phyloP scores from a whole-genome alignment of 2,797 vertebrate genomes.

The Anabacerthia variegaticeps region DNA sequence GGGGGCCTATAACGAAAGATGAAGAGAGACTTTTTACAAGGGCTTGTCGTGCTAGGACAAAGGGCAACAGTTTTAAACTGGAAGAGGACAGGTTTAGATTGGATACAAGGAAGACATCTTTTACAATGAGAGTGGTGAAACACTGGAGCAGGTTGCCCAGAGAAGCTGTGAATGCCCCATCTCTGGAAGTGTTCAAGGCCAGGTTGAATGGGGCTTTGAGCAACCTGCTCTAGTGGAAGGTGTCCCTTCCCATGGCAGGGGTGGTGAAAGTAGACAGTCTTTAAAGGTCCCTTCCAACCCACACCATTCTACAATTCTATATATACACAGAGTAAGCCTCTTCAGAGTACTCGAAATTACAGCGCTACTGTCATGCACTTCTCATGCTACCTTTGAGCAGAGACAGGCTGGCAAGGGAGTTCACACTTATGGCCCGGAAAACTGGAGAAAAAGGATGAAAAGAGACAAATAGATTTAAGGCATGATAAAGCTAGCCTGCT shows the following conservation, averaged over 20 bases:
- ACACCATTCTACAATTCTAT: neutral
- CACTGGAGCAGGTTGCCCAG: neutral
- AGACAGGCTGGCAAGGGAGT: neutral
- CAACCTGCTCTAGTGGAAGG: neutral
- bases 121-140: neutral
- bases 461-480: neutral
- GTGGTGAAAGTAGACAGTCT: neutral
- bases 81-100: neutral
- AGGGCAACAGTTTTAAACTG: neutral
- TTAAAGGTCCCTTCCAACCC: neutral
- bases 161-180: neutral
- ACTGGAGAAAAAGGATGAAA: neutral
- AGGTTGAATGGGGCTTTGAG: accelerated
- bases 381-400: neutral
- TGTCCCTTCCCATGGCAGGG: neutral
- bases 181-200: neutral
- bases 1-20: accelerated
- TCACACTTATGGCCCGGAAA: neutral
- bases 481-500: neutral
- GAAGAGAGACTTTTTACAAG: neutral
- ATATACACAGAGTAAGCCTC: neutral
- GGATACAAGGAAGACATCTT: neutral
- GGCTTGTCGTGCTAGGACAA: neutral
- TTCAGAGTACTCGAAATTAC: neutral
- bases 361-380: neutral